phyloP scores from a whole-genome alignment of 2,888 invertebrate species.

The Zeuzera pyrina region DNA sequence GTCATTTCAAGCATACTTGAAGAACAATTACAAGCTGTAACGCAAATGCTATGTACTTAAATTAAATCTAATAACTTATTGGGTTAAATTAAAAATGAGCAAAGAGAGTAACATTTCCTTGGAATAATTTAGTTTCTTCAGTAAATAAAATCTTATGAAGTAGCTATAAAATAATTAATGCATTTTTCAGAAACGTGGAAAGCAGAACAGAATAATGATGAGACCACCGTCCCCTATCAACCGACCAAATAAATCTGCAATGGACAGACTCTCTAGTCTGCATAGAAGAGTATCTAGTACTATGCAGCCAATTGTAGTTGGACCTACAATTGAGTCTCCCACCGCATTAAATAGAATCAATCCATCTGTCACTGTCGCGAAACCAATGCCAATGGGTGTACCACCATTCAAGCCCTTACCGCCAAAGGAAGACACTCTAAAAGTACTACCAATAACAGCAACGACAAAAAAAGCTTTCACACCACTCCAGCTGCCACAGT shows the following conservation, averaged over 20 bases:
- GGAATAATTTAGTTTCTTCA: too few relatives aligned
- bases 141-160: too few relatives aligned
- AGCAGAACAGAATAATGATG: slow-evolving; percentile 65
- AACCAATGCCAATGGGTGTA: slow-evolving; percentile 74
- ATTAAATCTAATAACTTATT: too few relatives aligned
- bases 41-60: too few relatives aligned
- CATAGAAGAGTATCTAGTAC: slow-evolving; percentile 44
- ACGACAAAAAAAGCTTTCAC: slow-evolving; percentile 45
- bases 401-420: slow-evolving; percentile 88
- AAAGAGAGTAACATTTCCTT: too few relatives aligned
- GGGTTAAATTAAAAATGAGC: too few relatives aligned
- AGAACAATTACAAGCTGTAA: too few relatives aligned
- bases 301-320: slow-evolving; percentile 54
- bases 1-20: too few relatives aligned
- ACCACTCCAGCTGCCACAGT: slow-evolving; percentile 47
- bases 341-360: slow-evolving; percentile 23
- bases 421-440: slow-evolving; percentile 71
- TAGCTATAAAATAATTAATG: too few relatives aligned
- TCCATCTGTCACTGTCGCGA: slow-evolving; percentile 59
- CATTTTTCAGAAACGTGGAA: slow-evolving; percentile 68
- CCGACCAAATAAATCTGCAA: slow-evolving; percentile 49
- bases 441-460: slow-evolving; percentile 58
- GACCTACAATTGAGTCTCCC: slow-evolving; percentile 33
- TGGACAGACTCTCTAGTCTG: slow-evolving; percentile 48
- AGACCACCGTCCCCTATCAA: slow-evolving; percentile 42